Evolutionary conservation across 2,888 invertebrate genomes (phyloP).

Genomic region (Lasioglossum lativentre): DNA sequence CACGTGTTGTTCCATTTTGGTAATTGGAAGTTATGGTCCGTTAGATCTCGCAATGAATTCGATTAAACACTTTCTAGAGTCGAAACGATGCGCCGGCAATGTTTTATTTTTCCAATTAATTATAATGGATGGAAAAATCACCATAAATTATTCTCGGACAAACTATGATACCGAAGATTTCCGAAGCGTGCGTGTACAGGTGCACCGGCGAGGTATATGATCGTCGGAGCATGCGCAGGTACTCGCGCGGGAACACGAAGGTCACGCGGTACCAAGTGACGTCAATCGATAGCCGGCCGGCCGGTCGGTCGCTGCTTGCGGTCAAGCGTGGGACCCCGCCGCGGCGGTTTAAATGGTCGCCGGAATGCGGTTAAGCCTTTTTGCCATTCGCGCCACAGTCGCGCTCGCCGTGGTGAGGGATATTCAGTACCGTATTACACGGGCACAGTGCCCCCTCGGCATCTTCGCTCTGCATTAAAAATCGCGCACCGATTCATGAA

Average conservation of each 20-base stretch:
- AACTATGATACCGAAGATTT: background rate
- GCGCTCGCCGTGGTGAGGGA: constrained; percentile 59
- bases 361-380: constrained; percentile 84
- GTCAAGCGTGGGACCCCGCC: constrained; percentile 80
- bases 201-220: constrained; percentile 41
- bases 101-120: background rate
- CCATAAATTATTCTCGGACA: no score
- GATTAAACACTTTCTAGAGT: background rate
- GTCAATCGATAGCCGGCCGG: constrained; percentile 78
- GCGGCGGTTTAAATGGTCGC: constrained; percentile 82
- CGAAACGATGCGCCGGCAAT: background rate
- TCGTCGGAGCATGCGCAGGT: constrained; percentile 72
- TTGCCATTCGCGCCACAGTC: constrained; percentile 77
- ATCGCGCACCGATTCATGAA: background rate
- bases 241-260: constrained; percentile 83
- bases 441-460: constrained; percentile 58
- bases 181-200: constrained; percentile 35
- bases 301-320: constrained; percentile 72
- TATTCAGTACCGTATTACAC: constrained; percentile 59
- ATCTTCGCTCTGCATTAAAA: constrained; percentile 21
- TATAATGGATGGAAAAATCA: no score
- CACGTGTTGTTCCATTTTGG: background rate
- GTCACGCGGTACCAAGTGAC: constrained; percentile 79
- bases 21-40: background rate
- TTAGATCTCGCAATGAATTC: background rate